Evolutionary conservation across 2,888 invertebrate genomes (phyloP), one percentile per base, ranked within the genome.

Genomic region (Andrena haemorrhoa): DNA sequence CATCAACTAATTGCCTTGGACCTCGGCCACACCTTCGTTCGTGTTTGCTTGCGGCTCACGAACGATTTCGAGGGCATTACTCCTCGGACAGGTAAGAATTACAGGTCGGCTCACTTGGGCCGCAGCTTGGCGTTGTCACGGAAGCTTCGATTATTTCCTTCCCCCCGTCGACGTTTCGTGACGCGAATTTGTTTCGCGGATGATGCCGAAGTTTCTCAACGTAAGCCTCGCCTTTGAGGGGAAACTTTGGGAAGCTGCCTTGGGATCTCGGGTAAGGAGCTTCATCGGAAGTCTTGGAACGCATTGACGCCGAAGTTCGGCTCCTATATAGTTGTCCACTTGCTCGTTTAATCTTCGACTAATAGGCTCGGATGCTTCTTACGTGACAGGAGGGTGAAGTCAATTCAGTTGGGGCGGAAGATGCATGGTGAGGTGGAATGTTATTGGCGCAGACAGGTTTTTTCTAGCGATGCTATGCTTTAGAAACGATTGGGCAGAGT

Each of bases 1-100:
- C 91, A 92, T 92, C 92, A 91, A 86, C 92, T 92, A 92, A 92
- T 92, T 92, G 91, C 86, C 82, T 61, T 49, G 79, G 72, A 71
- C 69, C 70, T 66, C 75, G 60, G 80, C 85, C 88, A 74, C 88
- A 83, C 88, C 90, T 86, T 84, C 73, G 47, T 70, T 73, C 77
- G 65, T 71, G 76, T 64, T 61, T 66, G 60, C 73, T 68, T 69
- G 74, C 74, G 70, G 51, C 56, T 35, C 71, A 16, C 60, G 31
- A 63, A 61, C 63, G 47, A 79, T 68, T 76, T 70, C 51, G 8
- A 75, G 35, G 35, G 65, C 69, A 49, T 75, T 76, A 60, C 63
- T 53, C 60, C 68, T 51, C 49, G 20, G 72, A 56, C 68, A 77
- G 80, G 20, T 51, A 68, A 64, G 75, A 76, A 64, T 72, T 65